phyloP scores from a whole-genome alignment of 2,888 invertebrate genomes.

The Dorcus parallelipipedus region DNA sequence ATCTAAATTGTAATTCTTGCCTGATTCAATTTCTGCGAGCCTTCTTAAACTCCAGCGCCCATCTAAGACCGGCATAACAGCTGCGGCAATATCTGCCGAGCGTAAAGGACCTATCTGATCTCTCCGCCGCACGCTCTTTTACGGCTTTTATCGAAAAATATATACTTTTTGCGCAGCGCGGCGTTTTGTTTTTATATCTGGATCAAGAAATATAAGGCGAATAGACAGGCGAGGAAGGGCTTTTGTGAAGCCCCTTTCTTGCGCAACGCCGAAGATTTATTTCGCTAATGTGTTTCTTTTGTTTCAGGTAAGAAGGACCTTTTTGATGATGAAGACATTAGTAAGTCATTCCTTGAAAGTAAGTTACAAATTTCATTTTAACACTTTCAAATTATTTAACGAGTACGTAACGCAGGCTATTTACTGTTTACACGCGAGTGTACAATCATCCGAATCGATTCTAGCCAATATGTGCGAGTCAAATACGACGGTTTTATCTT shows the following conservation, averaged over 20 bases:
- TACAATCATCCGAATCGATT: no score
- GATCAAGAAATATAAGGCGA: neutral
- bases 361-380: constrained; percentile 3
- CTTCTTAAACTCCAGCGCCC: neutral
- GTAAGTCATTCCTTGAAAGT: no score
- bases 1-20: constrained; percentile 17
- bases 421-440: no score
- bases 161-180: neutral
- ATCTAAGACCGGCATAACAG: neutral
- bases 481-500: no score
- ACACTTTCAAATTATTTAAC: no score
- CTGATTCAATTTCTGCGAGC: constrained; percentile 21
- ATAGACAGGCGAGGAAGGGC: no score
- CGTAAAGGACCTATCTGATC: constrained; percentile 17
- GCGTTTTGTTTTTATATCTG: constrained; percentile 3
- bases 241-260: no score
- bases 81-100: constrained; percentile 14
- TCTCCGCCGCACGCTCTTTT: constrained; percentile 11
- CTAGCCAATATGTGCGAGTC: no score
- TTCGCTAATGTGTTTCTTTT: constrained; percentile 10
- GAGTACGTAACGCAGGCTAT: no score
- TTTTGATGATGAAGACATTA: no score
- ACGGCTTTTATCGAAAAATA: constrained; percentile 7
- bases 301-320: constrained; percentile 11
- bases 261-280: no score